phyloP scores from a whole-genome alignment of 2,113 vertebrate genomes.

The Papio anubis region DNA sequence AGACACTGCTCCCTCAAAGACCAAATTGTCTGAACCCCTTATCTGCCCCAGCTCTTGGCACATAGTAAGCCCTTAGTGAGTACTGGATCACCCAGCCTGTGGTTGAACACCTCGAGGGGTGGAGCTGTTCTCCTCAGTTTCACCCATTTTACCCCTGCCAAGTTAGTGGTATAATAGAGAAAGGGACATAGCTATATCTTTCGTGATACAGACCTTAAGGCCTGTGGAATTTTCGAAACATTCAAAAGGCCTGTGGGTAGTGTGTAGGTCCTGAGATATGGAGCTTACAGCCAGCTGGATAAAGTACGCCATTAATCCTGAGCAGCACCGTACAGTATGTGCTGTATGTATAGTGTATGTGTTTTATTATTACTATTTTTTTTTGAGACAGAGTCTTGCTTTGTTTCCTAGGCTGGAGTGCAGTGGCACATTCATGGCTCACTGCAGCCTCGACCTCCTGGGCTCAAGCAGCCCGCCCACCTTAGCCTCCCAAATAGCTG shows the following conservation, averaged over 20 bases:
- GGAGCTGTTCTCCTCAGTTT: neutral
- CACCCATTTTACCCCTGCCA: neutral
- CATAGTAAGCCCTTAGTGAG: neutral
- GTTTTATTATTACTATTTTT: neutral
- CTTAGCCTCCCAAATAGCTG: too few relatives aligned
- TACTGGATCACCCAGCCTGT: neutral
- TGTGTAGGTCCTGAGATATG: neutral
- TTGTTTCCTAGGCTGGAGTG: too few relatives aligned
- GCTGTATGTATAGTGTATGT: neutral
- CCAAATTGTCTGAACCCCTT: neutral
- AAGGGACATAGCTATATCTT: neutral
- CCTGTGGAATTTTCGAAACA: neutral
- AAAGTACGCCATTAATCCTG: neutral
- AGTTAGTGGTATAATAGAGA: neutral
- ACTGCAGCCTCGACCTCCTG: too few relatives aligned
- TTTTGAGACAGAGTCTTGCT: too few relatives aligned
- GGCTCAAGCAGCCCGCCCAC: too few relatives aligned
- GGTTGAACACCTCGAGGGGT: neutral
- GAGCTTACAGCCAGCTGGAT: neutral
- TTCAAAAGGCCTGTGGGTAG: neutral
- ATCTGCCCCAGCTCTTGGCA: neutral
- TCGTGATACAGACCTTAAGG: neutral
- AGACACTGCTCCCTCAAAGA: neutral
- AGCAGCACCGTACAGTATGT: neutral
- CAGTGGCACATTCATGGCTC: too few relatives aligned